Evolutionary conservation across 2,113 vertebrate species (phyloP).

Genomic region (Megaleporinus macrocephalus): DNA sequence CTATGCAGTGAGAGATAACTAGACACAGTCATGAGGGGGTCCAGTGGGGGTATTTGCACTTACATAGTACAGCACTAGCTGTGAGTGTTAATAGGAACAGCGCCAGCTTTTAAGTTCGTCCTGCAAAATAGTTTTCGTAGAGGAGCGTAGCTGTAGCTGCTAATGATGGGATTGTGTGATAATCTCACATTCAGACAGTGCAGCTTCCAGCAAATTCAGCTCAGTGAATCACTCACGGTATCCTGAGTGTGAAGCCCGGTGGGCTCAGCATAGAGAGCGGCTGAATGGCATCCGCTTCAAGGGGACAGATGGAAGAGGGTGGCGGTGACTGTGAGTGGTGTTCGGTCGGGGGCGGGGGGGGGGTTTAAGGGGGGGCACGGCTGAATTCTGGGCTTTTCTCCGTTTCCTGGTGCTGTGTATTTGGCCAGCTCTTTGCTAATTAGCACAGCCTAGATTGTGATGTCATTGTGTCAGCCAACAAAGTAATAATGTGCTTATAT

Average conservation of each 20-base stretch:
- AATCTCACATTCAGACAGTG: background rate
- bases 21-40: too few species aligned
- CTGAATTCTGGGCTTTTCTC: conserved; percentile 52
- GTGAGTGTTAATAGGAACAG: too few species aligned
- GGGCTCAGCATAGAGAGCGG: conserved; percentile 25
- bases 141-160: background rate
- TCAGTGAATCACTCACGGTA: background rate
- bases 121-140: background rate
- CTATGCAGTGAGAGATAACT: too few species aligned
- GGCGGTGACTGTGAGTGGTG: conserved; percentile 36
- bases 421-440: conserved; percentile 45
- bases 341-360: conserved; percentile 30
- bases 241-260: conserved; percentile 29
- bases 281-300: conserved; percentile 37
- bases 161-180: background rate
- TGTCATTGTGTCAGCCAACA: conserved; percentile 30
- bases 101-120: background rate
- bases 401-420: conserved; percentile 47
- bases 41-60: too few species aligned
- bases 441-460: conserved; percentile 36
- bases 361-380: conserved; percentile 6
- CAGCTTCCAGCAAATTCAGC: background rate
- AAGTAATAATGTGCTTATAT: background rate
- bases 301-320: conserved; percentile 59
- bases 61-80: too few species aligned